These are phyloP conservation scores for Argyrosomus regius DNA, from an alignment of 2,797 vertebrate species.

Conservation along the genomic window DNA sequence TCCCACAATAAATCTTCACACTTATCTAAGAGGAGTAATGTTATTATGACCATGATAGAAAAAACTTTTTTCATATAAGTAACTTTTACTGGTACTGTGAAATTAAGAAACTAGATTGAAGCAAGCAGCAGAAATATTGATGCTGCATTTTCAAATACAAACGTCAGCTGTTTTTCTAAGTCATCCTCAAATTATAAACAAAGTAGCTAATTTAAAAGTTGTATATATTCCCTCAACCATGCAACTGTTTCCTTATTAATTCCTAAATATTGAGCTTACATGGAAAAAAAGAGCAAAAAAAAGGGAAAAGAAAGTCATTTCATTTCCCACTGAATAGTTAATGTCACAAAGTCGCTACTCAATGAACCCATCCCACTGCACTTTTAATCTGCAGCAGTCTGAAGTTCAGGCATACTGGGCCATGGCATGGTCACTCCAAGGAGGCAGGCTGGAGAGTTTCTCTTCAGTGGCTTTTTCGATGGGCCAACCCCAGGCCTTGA, in stretches of 20 bases:
- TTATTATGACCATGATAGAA: too few relatives aligned
- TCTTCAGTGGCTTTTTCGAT: slow-evolving; percentile 78
- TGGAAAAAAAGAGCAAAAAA: neutral
- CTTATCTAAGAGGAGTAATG: too few relatives aligned
- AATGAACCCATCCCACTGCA: neutral
- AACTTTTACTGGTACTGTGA: too few relatives aligned
- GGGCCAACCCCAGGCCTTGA: slow-evolving; percentile 90
- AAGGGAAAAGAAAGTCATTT: neutral
- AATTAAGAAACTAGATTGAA: too few relatives aligned
- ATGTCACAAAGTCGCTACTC: neutral
- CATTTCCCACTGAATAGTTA: neutral
- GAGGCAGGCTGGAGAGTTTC: slow-evolving; percentile 81
- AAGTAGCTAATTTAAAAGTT: neutral
- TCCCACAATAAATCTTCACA: too few relatives aligned
- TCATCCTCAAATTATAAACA: neutral
- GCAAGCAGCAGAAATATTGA: too few relatives aligned
- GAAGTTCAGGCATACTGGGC: slow-evolving; percentile 57
- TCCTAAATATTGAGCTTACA: neutral
- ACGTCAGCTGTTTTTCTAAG: neutral
- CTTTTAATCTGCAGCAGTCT: neutral
- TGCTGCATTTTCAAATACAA: too few relatives aligned
- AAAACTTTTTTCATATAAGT: too few relatives aligned
- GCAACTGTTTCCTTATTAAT: too few relatives aligned
- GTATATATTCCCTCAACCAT: neutral
- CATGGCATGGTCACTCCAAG: slow-evolving; percentile 88